Percentiles rank a stretch among this genome's conserved stretches.
Conservation (phyloP, 2,888 invertebrate species). For the Dicyrtomina minuta region DNA sequence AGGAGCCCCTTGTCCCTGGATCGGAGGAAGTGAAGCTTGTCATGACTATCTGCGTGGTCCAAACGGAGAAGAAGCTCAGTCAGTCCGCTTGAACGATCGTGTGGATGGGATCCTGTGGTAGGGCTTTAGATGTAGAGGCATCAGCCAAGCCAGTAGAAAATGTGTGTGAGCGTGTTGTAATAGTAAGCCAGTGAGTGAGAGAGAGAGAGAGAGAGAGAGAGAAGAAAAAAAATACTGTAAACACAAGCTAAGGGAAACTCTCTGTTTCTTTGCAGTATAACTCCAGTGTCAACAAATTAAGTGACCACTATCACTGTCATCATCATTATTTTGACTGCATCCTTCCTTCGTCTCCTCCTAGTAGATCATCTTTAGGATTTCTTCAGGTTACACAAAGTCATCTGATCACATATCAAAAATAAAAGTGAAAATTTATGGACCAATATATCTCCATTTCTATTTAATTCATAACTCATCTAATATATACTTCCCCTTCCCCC, state of each 20-base stretch:
- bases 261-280: background rate
- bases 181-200: too few relatives aligned
- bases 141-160: conserved; percentile 12
- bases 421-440: conserved; percentile 32
- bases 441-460: conserved; percentile 1
- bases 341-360: background rate
- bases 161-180: conserved; percentile 5
- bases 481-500: too few relatives aligned
- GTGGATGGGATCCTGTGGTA: conserved; percentile 29
- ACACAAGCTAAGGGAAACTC: conserved; percentile 9
- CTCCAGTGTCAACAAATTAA: conserved; percentile 15
- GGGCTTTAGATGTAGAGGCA: conserved; percentile 24
- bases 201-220: background rate
- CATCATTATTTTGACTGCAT: conserved; percentile 4
- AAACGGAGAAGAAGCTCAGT: conserved; percentile 30
- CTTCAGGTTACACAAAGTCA: background rate
- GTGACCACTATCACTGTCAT: conserved; percentile 15
- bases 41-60: conserved; percentile 32
- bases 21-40: conserved; percentile 24
- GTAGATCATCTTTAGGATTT: background rate
- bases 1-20: conserved; percentile 25
- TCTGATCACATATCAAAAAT: conserved; percentile 11
- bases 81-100: conserved; percentile 36
- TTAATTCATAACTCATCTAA: too few relatives aligned
- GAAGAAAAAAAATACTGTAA: conserved; percentile 12